A percentile compares a stretch with the other conserved stretches of the same genome.
phyloP scores from a whole-genome alignment of 1,140 invertebrate genomes.

The Leucophenga varia region DNA sequence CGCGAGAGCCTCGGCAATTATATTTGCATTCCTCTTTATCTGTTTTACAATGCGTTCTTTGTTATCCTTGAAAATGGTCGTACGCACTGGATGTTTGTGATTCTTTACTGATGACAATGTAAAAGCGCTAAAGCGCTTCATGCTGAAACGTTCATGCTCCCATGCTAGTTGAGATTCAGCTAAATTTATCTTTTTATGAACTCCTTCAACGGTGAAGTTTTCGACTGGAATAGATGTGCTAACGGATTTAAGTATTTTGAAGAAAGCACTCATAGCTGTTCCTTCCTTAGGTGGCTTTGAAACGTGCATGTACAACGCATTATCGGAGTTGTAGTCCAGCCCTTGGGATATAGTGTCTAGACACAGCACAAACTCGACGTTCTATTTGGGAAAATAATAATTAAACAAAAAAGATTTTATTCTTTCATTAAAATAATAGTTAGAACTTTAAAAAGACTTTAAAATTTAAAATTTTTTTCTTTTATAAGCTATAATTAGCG shows the following conservation, averaged over 20 bases:
- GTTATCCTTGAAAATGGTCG: slow-evolving; percentile 64
- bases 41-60: slow-evolving; percentile 27
- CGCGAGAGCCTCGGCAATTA: slow-evolving; percentile 81
- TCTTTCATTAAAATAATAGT: neutral
- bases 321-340: slow-evolving; percentile 45
- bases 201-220: slow-evolving; percentile 69
- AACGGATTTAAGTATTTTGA: slow-evolving; percentile 67
- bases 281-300: slow-evolving; percentile 94
- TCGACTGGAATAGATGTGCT: slow-evolving; percentile 34
- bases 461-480: neutral
- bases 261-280: slow-evolving; percentile 71
- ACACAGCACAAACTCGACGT: slow-evolving; percentile 88
- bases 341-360: slow-evolving; percentile 79
- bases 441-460: neutral
- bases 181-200: slow-evolving; percentile 98
- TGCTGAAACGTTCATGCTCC: slow-evolving; percentile 97
- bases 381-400: slow-evolving; percentile 60
- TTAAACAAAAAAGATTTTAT: neutral
- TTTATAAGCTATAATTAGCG: neutral
- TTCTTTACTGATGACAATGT: slow-evolving; percentile 81
- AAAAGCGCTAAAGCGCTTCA: slow-evolving; percentile 85
- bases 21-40: slow-evolving; percentile 65
- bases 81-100: slow-evolving; percentile 62
- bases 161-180: slow-evolving; percentile 89
- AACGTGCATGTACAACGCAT: slow-evolving; percentile 83